Conservation (phyloP, 2,888 invertebrate genomes). For the Caenorhabditis virilis region DNA sequence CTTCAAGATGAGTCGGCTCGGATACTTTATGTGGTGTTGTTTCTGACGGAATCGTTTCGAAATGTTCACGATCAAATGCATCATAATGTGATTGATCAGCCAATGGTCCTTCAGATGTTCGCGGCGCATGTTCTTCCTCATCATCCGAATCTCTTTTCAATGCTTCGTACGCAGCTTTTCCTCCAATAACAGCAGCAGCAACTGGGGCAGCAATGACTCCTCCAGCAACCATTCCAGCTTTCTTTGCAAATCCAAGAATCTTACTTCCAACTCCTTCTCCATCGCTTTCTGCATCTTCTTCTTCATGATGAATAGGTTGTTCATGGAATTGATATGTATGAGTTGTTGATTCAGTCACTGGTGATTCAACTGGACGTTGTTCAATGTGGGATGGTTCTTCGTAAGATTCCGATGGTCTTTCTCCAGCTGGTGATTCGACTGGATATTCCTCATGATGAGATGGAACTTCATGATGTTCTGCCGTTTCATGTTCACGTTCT, state of each 20-base stretch:
- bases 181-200: conserved; percentile 51
- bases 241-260: conserved; percentile 45
- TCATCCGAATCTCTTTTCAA: conserved; percentile 32
- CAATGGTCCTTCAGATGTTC: background rate
- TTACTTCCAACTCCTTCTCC: conserved; percentile 28
- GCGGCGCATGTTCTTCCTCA: conserved; percentile 6
- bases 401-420: conserved; percentile 2
- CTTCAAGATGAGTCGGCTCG: conserved; percentile 2
- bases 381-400: too few species aligned
- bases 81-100: conserved; percentile 12
- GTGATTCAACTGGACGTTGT: conserved; percentile 1
- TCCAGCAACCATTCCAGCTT: conserved; percentile 52
- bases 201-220: conserved; percentile 53
- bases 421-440: background rate
- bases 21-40: conserved; percentile 15
- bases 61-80: conserved; percentile 3
- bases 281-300: conserved; percentile 10
- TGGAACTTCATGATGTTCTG: background rate
- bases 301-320: background rate
- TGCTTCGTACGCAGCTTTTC: conserved; percentile 49
- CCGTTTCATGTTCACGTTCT: background rate
- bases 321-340: too few species aligned
- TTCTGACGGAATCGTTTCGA: too few species aligned
- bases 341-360: too few species aligned
- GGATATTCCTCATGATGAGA: conserved; percentile 2